Evolutionary conservation across 2,797 vertebrate species (phyloP).

Genomic region (Hippoglossus hippoglossus): DNA sequence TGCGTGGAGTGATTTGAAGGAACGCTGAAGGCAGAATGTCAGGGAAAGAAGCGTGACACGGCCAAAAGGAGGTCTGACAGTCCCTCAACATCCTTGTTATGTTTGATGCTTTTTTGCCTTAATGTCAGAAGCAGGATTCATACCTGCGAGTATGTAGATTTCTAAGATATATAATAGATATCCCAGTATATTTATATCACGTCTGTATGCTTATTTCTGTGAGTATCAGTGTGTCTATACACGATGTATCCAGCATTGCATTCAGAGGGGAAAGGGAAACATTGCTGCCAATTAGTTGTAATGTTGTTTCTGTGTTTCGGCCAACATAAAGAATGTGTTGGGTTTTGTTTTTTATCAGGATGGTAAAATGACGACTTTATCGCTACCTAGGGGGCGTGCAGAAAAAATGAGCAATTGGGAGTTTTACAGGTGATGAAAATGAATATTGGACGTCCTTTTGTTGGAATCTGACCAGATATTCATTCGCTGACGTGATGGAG

Average conservation of each 20-base stretch:
- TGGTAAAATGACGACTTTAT: constrained; percentile 47
- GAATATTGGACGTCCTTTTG: constrained; percentile 27
- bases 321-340: constrained; percentile 79
- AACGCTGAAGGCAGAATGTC: constrained; percentile 72
- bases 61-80: constrained; percentile 65
- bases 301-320: constrained; percentile 68
- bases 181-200: constrained; percentile 82
- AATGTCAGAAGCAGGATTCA: constrained; percentile 83
- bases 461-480: constrained; percentile 36
- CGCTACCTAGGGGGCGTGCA: constrained; percentile 38
- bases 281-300: constrained; percentile 65
- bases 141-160: constrained; percentile 81
- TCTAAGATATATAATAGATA: constrained; percentile 80
- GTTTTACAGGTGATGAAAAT: constrained; percentile 19
- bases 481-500: constrained; percentile 27
- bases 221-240: constrained; percentile 76
- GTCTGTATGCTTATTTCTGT: constrained; percentile 79
- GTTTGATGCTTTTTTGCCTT: constrained; percentile 87
- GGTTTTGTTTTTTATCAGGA: constrained; percentile 60
- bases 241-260: constrained; percentile 75
- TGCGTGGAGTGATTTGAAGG: constrained; percentile 51
- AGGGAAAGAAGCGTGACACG: constrained; percentile 56
- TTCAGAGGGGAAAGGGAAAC: constrained; percentile 56
- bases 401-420: constrained; percentile 29
- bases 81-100: constrained; percentile 80